These are phyloP conservation scores for Siniperca chuatsi DNA, from an alignment of 2,113 vertebrate genomes.

Conservation along the genomic window DNA sequence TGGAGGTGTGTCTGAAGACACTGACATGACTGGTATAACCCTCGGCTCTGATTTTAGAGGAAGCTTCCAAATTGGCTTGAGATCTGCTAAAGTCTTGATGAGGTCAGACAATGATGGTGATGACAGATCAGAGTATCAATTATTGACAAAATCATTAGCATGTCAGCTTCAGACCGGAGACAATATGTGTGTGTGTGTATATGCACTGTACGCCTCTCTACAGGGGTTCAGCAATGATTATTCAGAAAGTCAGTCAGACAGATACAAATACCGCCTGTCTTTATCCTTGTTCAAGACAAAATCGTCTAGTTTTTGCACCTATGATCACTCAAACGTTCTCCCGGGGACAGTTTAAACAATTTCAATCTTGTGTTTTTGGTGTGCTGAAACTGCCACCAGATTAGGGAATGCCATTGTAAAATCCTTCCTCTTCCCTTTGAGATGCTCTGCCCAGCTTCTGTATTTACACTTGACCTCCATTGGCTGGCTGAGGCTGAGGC, in stretches of 20 bases:
- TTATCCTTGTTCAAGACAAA: not conserved
- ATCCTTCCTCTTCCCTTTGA: not conserved
- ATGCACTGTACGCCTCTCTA: not conserved
- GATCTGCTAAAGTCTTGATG: constrained; percentile 66
- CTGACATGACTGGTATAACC: not conserved
- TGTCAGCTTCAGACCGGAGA: constrained; percentile 51
- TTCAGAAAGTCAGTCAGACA: not conserved
- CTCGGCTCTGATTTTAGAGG: constrained; percentile 21
- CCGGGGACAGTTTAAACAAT: not conserved
- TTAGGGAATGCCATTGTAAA: not conserved
- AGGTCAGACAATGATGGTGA: constrained; percentile 52
- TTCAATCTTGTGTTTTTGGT: not conserved
- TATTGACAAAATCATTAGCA: constrained; percentile 66
- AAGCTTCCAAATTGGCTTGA: constrained; percentile 46
- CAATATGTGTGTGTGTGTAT: not conserved
- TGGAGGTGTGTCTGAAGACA: not conserved
- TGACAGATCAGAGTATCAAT: constrained; percentile 56
- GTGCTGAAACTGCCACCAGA: not conserved
- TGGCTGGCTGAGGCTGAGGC: constrained; percentile 6
- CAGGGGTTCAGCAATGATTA: constrained; percentile 2
- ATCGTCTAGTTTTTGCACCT: not conserved
- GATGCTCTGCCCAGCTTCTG: constrained; percentile 37
- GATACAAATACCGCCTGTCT: not conserved
- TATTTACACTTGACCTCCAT: constrained; percentile 53
- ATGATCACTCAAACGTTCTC: not conserved